Conservation (phyloP, 2,797 vertebrate genomes). For the Coreius guichenoti region DNA sequence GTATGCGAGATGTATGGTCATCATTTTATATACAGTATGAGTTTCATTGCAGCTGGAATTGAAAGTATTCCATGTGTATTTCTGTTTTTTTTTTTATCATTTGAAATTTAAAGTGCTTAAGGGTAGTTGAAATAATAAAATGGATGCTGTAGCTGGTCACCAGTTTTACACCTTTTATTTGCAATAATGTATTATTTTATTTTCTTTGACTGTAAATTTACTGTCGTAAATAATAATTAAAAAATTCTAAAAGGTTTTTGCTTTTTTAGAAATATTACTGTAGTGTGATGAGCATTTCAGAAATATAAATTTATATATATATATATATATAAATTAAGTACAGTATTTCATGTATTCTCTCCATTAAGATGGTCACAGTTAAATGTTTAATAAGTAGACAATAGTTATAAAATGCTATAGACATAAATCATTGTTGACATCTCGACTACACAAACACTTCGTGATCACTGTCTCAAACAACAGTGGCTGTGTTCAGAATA, state of each 20-base stretch:
- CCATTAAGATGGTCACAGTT: not conserved
- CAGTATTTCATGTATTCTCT: not conserved
- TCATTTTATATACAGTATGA: not conserved
- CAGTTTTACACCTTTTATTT: not conserved
- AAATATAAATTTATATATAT: not conserved
- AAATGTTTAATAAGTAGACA: not conserved
- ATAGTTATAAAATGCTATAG: not conserved
- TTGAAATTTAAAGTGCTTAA: not conserved
- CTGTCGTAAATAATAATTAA: not conserved
- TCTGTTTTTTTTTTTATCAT: not conserved
- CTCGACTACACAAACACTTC: not conserved
- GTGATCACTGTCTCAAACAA: not conserved
- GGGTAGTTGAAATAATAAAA: conserved; percentile 17
- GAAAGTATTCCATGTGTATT: not conserved
- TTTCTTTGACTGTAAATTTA: not conserved
- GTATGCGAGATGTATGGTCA: not conserved
- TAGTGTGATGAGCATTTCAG: not conserved
- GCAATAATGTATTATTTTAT: not conserved
- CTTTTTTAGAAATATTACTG: not conserved
- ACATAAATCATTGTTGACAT: not conserved
- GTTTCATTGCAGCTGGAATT: not conserved
- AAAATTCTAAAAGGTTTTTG: not conserved
- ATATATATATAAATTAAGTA: not conserved
- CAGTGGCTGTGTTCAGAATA: not conserved
- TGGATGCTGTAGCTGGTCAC: not conserved